Evolutionary conservation across 2,797 vertebrate genomes (phyloP).

Genomic region (Pseudopleuronectes americanus): DNA sequence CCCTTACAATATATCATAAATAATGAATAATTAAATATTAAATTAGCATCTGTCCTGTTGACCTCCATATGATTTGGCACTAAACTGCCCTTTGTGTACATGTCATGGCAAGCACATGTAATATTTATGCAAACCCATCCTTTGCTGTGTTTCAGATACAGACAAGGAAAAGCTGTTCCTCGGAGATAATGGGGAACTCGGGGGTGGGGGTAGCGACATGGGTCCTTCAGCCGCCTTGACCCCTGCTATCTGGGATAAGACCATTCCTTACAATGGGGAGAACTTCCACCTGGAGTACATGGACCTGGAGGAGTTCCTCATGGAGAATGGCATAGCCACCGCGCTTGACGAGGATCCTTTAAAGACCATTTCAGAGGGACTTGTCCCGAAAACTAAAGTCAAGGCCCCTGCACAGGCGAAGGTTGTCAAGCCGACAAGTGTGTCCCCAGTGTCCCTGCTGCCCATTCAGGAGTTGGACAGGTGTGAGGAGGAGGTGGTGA

Average conservation of each 20-base stretch:
- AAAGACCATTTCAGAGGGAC: slow-evolving; percentile 33
- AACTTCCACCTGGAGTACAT: slow-evolving; percentile 98
- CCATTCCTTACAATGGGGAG: slow-evolving; percentile 95
- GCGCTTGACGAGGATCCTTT: slow-evolving; percentile 48
- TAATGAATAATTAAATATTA: too few relatives aligned
- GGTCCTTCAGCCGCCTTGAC: slow-evolving; percentile 94
- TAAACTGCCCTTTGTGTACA: neutral
- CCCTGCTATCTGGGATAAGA: slow-evolving; percentile 98
- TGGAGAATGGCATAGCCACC: slow-evolving; percentile 93
- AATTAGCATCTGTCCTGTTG: neutral
- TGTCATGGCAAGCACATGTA: neutral
- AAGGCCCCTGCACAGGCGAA: slow-evolving; percentile 21
- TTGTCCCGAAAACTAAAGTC: slow-evolving; percentile 57
- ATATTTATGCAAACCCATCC: neutral
- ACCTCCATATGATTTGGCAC: neutral
- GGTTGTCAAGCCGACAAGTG: neutral
- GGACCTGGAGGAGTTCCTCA: slow-evolving; percentile 97
- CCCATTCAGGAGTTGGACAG: slow-evolving; percentile 87
- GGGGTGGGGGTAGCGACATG: slow-evolving; percentile 64
- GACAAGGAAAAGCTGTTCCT: slow-evolving; percentile 81
- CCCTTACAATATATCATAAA: too few relatives aligned
- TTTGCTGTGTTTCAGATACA: slow-evolving; percentile 71
- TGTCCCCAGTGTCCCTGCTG: slow-evolving; percentile 76
- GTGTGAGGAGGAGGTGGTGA: slow-evolving; percentile 74
- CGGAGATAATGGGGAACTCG: slow-evolving; percentile 62